Conservation (phyloP, 2,797 vertebrate species). For the Zalophus californianus region DNA sequence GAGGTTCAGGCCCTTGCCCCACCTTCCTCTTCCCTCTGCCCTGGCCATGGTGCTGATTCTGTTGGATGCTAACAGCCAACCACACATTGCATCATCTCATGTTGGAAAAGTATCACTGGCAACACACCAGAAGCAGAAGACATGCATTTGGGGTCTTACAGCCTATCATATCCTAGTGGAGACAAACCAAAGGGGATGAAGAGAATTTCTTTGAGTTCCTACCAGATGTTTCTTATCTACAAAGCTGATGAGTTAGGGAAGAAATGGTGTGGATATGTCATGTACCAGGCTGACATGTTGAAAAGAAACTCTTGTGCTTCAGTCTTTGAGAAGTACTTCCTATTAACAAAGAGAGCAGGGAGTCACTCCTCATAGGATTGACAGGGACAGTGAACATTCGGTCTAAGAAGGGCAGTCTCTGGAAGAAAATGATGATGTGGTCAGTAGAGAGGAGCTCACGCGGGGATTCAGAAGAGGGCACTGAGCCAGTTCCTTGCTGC, state of each 20-base stretch:
- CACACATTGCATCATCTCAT: not conserved
- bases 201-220: not conserved
- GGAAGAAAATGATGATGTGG: not conserved
- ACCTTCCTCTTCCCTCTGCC: not conserved
- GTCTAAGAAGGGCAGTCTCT: not conserved
- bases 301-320: not conserved
- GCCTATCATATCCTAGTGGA: not conserved
- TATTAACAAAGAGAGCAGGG: not conserved
- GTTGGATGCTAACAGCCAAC: not conserved
- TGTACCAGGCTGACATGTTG: not conserved
- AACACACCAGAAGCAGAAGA: not conserved
- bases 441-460: not conserved
- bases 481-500: not conserved
- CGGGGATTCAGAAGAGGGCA: not conserved
- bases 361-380: not conserved
- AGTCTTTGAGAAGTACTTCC: not conserved
- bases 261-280: not conserved
- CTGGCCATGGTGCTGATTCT: slow-evolving; percentile 51
- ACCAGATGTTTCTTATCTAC: not conserved
- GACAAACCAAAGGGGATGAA: not conserved
- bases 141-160: not conserved
- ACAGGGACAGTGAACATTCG: not conserved
- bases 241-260: not conserved
- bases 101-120: not conserved
- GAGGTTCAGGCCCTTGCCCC: not conserved